Evolutionary conservation across 2,113 vertebrate species (phyloP).

Genomic region (Chiloscyllium plagiosum): DNA sequence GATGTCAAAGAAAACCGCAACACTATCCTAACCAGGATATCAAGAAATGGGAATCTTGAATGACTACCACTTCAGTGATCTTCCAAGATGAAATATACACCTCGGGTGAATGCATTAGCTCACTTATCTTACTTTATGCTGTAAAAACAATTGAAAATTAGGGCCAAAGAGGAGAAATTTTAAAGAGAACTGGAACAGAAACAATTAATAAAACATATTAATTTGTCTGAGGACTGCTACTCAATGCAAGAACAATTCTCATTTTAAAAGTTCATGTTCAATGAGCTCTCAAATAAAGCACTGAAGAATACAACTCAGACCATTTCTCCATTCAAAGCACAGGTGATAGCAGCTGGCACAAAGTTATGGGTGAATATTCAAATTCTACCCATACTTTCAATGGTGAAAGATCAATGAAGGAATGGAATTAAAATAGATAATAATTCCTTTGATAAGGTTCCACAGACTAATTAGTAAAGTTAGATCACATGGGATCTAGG

Average conservation of each 20-base stretch:
- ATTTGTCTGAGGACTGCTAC: not conserved
- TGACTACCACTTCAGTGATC: not conserved
- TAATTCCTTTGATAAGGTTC: no score
- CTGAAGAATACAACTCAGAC: not conserved
- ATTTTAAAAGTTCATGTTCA: not conserved
- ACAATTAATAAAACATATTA: not conserved
- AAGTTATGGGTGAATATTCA: not conserved
- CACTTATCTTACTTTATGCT: not conserved
- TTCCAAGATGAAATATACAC: not conserved
- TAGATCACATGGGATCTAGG: no score
- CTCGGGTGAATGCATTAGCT: not conserved
- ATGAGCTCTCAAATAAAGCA: not conserved
- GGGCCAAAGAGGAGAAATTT: not conserved
- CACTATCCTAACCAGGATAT: not conserved
- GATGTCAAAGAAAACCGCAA: not conserved
- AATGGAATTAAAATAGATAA: not conserved
- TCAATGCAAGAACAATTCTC: not conserved
- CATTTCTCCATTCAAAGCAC: not conserved
- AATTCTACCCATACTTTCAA: not conserved
- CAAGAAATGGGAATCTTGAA: not conserved
- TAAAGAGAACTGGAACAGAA: not conserved
- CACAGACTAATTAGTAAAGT: no score
- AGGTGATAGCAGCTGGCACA: not conserved
- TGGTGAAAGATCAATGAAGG: not conserved
- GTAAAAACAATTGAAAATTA: not conserved